phyloP scores from a whole-genome alignment of 2,797 vertebrate species.

The Cirrhinus molitorella region DNA sequence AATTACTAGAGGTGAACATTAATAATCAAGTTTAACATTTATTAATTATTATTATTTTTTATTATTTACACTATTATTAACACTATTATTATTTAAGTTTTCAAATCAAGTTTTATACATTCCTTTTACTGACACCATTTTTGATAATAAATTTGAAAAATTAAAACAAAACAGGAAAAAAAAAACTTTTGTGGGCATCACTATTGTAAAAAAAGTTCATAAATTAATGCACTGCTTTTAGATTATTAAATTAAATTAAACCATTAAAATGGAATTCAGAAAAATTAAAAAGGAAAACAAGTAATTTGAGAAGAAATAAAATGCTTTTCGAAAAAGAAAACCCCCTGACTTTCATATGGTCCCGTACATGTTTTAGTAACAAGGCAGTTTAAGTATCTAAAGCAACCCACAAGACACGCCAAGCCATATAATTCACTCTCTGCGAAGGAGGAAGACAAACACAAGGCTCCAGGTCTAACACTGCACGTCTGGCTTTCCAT shows the following conservation, averaged over 20 bases:
- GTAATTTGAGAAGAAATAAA: background rate
- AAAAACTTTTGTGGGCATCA: too few species aligned
- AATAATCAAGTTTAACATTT: too few species aligned
- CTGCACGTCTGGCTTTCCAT: conserved; percentile 42
- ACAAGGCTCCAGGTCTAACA: conserved; percentile 23
- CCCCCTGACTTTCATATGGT: background rate
- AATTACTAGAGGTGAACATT: too few species aligned
- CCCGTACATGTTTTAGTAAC: background rate
- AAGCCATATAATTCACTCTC: conserved; percentile 31
- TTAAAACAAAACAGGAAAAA: too few species aligned
- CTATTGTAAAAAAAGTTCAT: too few species aligned
- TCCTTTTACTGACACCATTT: too few species aligned
- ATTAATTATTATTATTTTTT: too few species aligned
- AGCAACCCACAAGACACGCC: conserved; percentile 20
- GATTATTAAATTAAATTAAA: background rate
- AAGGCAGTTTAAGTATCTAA: conserved; percentile 8
- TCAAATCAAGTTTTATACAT: too few species aligned
- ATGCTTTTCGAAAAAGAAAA: background rate
- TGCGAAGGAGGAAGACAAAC: conserved; percentile 32
- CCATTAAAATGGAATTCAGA: background rate
- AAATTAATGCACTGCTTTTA: too few species aligned
- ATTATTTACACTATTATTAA: too few species aligned
- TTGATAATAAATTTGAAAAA: too few species aligned
- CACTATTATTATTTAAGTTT: too few species aligned
- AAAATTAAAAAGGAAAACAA: background rate